Base-by-base conservation (phyloP, 2,888 invertebrate genomes). In the Chymomyza caudatula region DNA sequence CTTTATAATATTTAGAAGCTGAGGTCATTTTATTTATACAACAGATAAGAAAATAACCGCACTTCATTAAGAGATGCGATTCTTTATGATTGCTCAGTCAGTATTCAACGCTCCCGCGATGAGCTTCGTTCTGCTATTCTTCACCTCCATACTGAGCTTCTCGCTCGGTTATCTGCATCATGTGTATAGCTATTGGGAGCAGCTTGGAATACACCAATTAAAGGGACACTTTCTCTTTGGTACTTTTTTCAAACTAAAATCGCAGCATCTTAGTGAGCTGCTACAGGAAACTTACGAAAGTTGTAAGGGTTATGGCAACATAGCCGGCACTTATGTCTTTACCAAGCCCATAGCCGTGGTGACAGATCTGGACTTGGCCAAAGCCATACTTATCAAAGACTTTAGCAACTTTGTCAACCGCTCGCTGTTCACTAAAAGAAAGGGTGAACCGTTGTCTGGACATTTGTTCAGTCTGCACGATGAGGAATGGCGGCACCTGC, bases 401-500 rank as follows among this genome's bases (percentile, higher is more conserved):
- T 91, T 91, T 43, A 65, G 77, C 0, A 78, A 86, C 42, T 91
- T 91, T 68, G 75, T 76, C 1, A 87, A 90, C 76, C 89, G 90
- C 15, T 77, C 87, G 4, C 53, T 77, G 0, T 71, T 63, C 0
- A 71, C 86, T 23, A 83, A 86, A 15, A 63, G 78, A 0, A 47
- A 78, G 3, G 77, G 87, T n/a, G 88, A 90, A 63, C 90, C 91
- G 0, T 29, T 91, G 0, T 42, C 81, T 0, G 87, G 70, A 0
- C 81, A 91, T 77, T 76, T 91, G 1, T 88, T 90, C 60, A 71
- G 72, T 43, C 44, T 89, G 17, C 77, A 85, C 0, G 91, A 90
- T 3, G 76, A 88, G 1, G 86, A 90, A 44, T 92, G 92, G 92
- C 91, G 89, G 43, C 73, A 79, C 2, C 69, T 92, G 57, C 76